phyloP scores from a whole-genome alignment of 1,140 invertebrate genomes.

The Scylla paramamosain region DNA sequence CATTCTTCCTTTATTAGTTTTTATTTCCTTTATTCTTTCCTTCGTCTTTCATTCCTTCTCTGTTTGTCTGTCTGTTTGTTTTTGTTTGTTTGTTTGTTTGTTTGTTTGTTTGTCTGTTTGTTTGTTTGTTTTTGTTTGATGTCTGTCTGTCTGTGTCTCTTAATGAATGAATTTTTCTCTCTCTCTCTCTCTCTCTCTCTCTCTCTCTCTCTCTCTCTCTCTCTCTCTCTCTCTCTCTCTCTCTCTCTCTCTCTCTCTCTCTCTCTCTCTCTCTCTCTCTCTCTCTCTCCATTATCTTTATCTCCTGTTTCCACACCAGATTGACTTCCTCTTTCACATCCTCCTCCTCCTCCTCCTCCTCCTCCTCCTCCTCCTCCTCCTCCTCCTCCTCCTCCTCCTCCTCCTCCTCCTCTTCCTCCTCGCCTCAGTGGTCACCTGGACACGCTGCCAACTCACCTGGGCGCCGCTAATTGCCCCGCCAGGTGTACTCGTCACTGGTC shows the following conservation, averaged over 20 bases:
- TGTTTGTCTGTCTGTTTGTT: background rate
- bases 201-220: background rate
- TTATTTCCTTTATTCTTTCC: background rate
- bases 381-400: constrained; percentile 21
- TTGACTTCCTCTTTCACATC: background rate
- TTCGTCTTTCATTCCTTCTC: background rate
- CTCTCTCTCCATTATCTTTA: too few relatives aligned
- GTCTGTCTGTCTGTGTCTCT: too few relatives aligned
- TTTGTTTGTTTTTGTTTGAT: background rate
- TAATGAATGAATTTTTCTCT: background rate
- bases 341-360: constrained; percentile 24
- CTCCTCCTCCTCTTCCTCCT: background rate
- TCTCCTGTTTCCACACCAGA: background rate
- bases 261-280: background rate
- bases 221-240: too few relatives aligned
- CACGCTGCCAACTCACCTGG: too few relatives aligned
- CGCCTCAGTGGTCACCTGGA: background rate
- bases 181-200: background rate
- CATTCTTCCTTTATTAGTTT: background rate
- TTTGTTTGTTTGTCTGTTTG: background rate
- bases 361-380: constrained; percentile 29
- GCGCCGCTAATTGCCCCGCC: too few relatives aligned
- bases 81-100: background rate
- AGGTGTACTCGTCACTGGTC: too few relatives aligned
- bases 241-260: too few relatives aligned